Base-by-base conservation (phyloP, 2,797 vertebrate species). In the Phoxinus dragarum region DNA sequence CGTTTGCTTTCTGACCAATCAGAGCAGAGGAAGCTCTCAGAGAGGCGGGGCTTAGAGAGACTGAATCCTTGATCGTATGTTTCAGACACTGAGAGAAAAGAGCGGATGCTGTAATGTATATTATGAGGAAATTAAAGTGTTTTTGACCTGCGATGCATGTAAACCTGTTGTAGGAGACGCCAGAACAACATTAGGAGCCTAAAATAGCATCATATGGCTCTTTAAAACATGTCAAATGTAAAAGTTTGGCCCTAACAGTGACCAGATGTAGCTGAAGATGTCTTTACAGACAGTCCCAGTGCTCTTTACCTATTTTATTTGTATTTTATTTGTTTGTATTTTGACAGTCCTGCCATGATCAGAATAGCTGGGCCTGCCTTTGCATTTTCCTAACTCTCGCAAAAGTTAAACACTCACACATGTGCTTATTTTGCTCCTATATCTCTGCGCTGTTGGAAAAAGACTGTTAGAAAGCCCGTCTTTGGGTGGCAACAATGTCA, bases 361-460 rank as follows among this genome's bases (percentile, higher is more conserved):
- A n/a, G 31, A 80, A 54, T 38, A 68, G 34, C 23, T 42, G 67
- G 80, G n/a, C 21, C 38, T 73, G 68, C 19, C 6, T 2, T 64
- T 82, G 31, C 42, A 74, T 82, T 74, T 49, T 74, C 56, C 71
- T 7, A 36, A 59, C 71, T 71, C 80, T 71, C 49, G 12, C 67
- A 56, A 64, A 82, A 74, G 56, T 74, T 82, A 74, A 82, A 82
- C 59, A 19, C 21, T 74, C 71, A 64, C 81, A 82, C 81, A 38
- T 82, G 81, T 73, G 27, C 71, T 56, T 31, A 23, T 27, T 64
- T 64, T 49, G 54, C 56, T 73, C 52, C 52, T 17, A 21, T 16
- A 14, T 27, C 42, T 42, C 69, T 74, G 80, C 19, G 11, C 27
- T 44, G 81, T 34, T 61, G 54, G 68, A 67, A 38, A 81, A 82